Evolutionary conservation across 1,140 invertebrate genomes (phyloP).

Genomic region (Magallana angulata): DNA sequence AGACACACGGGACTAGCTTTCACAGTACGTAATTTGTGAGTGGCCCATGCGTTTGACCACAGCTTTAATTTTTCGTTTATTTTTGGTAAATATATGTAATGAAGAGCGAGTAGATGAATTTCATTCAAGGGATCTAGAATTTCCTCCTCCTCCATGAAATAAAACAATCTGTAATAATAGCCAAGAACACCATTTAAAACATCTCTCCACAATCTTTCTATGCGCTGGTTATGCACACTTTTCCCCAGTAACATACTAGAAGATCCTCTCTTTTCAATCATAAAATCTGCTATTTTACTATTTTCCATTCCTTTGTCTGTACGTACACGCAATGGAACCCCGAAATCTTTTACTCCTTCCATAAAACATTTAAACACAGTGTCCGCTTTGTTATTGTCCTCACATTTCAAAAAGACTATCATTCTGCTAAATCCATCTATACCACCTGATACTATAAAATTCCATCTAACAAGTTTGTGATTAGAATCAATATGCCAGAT

Average conservation of each 20-base stretch:
- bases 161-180: conserved; percentile 39
- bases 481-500: conserved; percentile 60
- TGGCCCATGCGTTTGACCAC: conserved; percentile 41
- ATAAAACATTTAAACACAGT: conserved; percentile 47
- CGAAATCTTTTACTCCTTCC: conserved; percentile 49
- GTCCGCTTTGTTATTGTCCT: conserved; percentile 53
- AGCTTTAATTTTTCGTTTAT: conserved; percentile 39
- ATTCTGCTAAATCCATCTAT: conserved; percentile 61
- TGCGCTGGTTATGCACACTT: conserved; percentile 47
- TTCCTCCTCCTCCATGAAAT: conserved; percentile 52
- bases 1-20: conserved; percentile 24
- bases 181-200: conserved; percentile 39
- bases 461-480: conserved; percentile 59
- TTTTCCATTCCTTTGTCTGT: conserved; percentile 60
- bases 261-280: conserved; percentile 49
- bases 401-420: conserved; percentile 48
- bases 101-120: conserved; percentile 11
- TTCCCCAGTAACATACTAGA: conserved; percentile 31
- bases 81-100: conserved; percentile 43
- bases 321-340: conserved; percentile 54
- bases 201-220: conserved; percentile 50
- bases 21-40: conserved; percentile 36
- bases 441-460: conserved; percentile 56
- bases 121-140: conserved; percentile 48
- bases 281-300: conserved; percentile 50